Evolutionary conservation across 2,888 invertebrate genomes (phyloP).

Genomic region (Miltochrista miniata): DNA sequence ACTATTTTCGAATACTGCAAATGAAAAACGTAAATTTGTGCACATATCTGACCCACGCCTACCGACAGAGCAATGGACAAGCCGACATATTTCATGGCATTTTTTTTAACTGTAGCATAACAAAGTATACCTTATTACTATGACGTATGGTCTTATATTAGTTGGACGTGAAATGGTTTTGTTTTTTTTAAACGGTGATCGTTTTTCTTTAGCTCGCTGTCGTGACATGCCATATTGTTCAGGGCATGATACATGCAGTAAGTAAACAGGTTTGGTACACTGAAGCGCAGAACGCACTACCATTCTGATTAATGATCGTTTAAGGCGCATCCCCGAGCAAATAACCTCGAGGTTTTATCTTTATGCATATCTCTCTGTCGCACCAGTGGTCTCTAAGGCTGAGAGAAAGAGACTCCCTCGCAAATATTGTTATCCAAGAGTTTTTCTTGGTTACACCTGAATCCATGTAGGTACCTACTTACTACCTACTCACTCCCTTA

Average conservation of each 20-base stretch:
- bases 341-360: too few relatives aligned
- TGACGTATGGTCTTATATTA: slow-evolving; percentile 52
- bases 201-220: slow-evolving; percentile 68
- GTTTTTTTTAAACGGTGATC: slow-evolving; percentile 59
- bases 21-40: slow-evolving; percentile 56
- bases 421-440: too few relatives aligned
- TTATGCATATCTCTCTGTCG: too few relatives aligned
- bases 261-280: slow-evolving; percentile 74
- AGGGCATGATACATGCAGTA: slow-evolving; percentile 72
- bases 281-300: slow-evolving; percentile 62
- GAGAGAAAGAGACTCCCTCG: too few relatives aligned
- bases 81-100: slow-evolving; percentile 75
- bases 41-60: slow-evolving; percentile 77
- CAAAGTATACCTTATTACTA: slow-evolving; percentile 52
- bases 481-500: too few relatives aligned
- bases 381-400: too few relatives aligned
- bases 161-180: slow-evolving; percentile 31
- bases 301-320: slow-evolving; percentile 65
- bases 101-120: slow-evolving; percentile 41
- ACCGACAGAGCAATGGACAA: slow-evolving; percentile 68
- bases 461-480: too few relatives aligned
- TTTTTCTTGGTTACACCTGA: too few relatives aligned
- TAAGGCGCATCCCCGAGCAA: slow-evolving; percentile 40
- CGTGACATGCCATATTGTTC: slow-evolving; percentile 82
- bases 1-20: slow-evolving; percentile 52